Conservation (phyloP, 2,888 invertebrate species). For the Ichneumoninae sp. region DNA sequence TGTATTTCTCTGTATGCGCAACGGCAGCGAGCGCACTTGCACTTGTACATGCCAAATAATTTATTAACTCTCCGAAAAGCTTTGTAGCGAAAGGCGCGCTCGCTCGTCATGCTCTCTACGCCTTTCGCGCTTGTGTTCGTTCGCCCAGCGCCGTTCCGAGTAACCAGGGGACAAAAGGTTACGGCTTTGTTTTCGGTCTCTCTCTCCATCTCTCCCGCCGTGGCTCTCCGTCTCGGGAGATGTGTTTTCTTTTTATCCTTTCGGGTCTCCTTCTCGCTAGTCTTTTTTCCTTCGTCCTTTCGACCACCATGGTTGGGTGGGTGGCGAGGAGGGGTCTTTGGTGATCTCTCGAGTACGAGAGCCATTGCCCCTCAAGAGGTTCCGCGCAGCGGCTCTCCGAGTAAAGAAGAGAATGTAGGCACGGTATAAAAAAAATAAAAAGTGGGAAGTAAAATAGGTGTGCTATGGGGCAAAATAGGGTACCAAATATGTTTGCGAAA, state of each 20-base stretch:
- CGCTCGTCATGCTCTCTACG: slow-evolving; percentile 44
- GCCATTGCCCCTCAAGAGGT: no score
- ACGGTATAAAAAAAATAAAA: no score
- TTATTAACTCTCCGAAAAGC: slow-evolving; percentile 65
- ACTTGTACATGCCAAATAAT: slow-evolving; percentile 60
- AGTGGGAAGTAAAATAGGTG: background rate
- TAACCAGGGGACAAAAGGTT: slow-evolving; percentile 74
- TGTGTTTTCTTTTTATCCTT: slow-evolving; percentile 53
- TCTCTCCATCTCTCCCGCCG: slow-evolving; percentile 44
- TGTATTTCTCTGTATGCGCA: background rate
- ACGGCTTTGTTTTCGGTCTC: slow-evolving; percentile 69
- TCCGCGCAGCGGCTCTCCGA: no score
- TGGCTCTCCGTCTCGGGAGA: background rate
- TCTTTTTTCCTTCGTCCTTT: background rate
- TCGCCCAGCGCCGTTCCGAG: slow-evolving; percentile 58
- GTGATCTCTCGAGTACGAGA: background rate
- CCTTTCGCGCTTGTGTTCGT: slow-evolving; percentile 38
- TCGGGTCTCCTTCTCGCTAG: slow-evolving; percentile 39
- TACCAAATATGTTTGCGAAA: no score
- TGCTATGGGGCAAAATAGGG: no score
- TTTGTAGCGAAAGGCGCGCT: slow-evolving; percentile 65
- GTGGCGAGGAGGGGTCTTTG: background rate
- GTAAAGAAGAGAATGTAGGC: no score
- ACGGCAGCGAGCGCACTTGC: slow-evolving; percentile 26
- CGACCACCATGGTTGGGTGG: background rate